phyloP scores from a whole-genome alignment of 2,797 vertebrate genomes.

The Galago senegalensis region DNA sequence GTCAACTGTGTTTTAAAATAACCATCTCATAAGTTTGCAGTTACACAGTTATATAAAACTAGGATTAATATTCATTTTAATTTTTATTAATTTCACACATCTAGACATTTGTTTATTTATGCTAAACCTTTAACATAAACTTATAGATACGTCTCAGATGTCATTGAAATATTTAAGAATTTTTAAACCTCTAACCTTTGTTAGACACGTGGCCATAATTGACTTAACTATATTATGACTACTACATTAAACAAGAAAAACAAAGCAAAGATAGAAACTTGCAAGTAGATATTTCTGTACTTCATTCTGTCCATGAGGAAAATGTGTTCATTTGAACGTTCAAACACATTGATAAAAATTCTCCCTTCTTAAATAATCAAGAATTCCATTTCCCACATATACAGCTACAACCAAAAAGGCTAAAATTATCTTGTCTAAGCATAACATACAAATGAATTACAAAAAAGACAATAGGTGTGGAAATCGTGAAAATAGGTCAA shows the following conservation, averaged over 20 bases:
- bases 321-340: not conserved
- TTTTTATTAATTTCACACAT: not conserved
- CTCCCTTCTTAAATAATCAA: not conserved
- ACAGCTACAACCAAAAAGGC: not conserved
- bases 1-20: not conserved
- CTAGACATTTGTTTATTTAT: not conserved
- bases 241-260: not conserved
- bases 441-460: not conserved
- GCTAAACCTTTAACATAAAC: too few relatives aligned
- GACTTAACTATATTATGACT: not conserved
- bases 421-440: constrained; percentile 56
- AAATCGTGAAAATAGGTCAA: not conserved
- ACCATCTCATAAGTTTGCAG: not conserved
- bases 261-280: not conserved
- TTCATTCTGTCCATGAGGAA: not conserved
- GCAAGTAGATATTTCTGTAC: not conserved
- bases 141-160: not conserved
- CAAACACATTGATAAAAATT: not conserved
- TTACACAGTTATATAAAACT: not conserved
- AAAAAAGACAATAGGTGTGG: not conserved
- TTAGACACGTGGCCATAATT: not conserved
- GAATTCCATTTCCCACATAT: not conserved
- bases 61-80: not conserved
- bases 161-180: not conserved
- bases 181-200: not conserved